Evolutionary conservation across 2,113 vertebrate genomes (phyloP).

Genomic region (Chionomys nivalis): DNA sequence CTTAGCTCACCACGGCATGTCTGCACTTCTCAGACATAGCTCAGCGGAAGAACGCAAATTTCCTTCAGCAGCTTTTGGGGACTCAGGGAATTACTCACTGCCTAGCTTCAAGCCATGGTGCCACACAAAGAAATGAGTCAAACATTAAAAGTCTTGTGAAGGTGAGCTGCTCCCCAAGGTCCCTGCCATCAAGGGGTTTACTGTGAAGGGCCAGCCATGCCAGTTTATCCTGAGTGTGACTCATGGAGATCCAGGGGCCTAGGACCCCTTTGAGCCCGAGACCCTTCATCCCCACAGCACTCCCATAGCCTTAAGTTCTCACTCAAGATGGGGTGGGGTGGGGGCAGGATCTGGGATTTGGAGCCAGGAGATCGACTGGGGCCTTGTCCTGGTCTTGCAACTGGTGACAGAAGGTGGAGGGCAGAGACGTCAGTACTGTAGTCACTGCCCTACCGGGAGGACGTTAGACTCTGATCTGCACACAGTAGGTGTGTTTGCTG

Average conservation of each 20-base stretch:
- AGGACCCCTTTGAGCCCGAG: not conserved
- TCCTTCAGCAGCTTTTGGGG: not conserved
- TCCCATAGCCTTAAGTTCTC: too few species aligned
- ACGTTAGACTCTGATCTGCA: fast-evolving
- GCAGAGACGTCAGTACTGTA: fast-evolving
- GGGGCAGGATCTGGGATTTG: fast-evolving
- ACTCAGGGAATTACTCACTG: not conserved
- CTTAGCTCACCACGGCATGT: not conserved
- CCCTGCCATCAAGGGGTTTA: not conserved
- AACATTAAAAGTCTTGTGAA: not conserved
- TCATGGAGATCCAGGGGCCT: not conserved
- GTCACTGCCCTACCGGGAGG: fast-evolving
- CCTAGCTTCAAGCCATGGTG: not conserved
- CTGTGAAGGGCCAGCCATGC: not conserved
- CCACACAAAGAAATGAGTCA: not conserved
- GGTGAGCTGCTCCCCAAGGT: not conserved
- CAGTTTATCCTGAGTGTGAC: not conserved
- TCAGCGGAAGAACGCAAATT: not conserved
- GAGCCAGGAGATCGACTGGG: not conserved
- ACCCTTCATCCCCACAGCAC: too few species aligned
- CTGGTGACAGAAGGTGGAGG: fast-evolving
- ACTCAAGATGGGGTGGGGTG: too few species aligned
- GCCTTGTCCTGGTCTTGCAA: not conserved
- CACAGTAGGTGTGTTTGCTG: fast-evolving
- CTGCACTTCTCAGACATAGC: not conserved